Percentiles rank a stretch among this genome's conserved stretches.
These are phyloP conservation scores for Vanacampus margaritifer DNA, from an alignment of 2,113 vertebrate species.

Conservation along the genomic window DNA sequence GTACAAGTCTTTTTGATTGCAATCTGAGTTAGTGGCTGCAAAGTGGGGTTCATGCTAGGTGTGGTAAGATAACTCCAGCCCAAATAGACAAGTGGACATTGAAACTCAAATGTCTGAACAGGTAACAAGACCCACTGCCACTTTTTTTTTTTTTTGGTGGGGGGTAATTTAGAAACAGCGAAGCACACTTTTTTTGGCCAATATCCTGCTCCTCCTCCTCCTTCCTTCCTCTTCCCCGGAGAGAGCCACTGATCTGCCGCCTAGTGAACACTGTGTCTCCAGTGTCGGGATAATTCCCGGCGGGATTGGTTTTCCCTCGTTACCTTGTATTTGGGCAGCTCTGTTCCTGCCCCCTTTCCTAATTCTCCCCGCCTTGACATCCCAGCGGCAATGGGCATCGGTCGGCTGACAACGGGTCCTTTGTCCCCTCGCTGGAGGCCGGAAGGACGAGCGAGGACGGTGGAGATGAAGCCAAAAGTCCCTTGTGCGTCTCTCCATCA, in stretches of 20 bases:
- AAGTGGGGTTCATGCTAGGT: slow-evolving; percentile 38
- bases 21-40: slow-evolving; percentile 44
- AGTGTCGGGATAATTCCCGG: slow-evolving; percentile 71
- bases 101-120: slow-evolving; percentile 73
- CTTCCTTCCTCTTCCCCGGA: slow-evolving; percentile 55
- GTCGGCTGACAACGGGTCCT: slow-evolving; percentile 59
- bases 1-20: slow-evolving; percentile 34
- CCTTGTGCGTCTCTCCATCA: slow-evolving; percentile 20
- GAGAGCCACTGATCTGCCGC: slow-evolving; percentile 71
- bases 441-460: slow-evolving; percentile 35
- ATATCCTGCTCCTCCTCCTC: slow-evolving; percentile 68
- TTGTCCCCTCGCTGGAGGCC: slow-evolving; percentile 62
- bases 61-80: slow-evolving; percentile 48
- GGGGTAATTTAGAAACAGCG: slow-evolving; percentile 62
- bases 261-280: slow-evolving; percentile 63
- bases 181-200: slow-evolving; percentile 70
- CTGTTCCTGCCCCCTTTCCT: slow-evolving; percentile 68
- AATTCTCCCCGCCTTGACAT: slow-evolving; percentile 71
- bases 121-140: slow-evolving; percentile 68
- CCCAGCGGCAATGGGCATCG: slow-evolving; percentile 50
- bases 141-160: slow-evolving; percentile 50
- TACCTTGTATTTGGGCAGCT: slow-evolving; percentile 72
- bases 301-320: slow-evolving; percentile 78
- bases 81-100: slow-evolving; percentile 63
- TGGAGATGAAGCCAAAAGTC: slow-evolving; percentile 43